Evolutionary conservation across 2,888 invertebrate species (phyloP).

Genomic region (Byasa hedistus): DNA sequence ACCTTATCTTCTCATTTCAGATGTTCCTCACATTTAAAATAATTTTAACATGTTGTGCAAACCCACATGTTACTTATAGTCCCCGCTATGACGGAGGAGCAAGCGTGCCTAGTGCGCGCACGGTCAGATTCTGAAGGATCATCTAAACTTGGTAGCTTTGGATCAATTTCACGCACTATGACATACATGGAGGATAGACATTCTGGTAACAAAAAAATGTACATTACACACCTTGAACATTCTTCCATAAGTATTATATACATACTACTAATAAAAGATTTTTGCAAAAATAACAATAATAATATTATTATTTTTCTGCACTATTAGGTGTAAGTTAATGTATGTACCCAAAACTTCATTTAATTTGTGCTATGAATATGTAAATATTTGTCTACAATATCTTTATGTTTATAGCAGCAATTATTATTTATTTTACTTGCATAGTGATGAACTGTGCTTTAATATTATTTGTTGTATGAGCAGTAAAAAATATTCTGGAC

Average conservation of each 20-base stretch:
- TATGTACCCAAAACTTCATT: too few species aligned
- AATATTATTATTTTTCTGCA: too few species aligned
- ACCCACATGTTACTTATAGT: slow-evolving; percentile 3
- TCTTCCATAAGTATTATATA: not conserved
- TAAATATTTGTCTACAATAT: not conserved
- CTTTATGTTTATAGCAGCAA: too few species aligned
- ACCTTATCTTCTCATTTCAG: slow-evolving; percentile 41
- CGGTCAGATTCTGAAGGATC: slow-evolving; percentile 75
- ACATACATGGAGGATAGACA: slow-evolving; percentile 66
- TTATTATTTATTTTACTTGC: too few species aligned
- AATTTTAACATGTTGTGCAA: slow-evolving; percentile 23
- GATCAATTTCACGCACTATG: slow-evolving; percentile 60
- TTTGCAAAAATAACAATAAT: too few species aligned
- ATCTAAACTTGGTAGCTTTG: slow-evolving; percentile 65
- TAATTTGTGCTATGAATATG: not conserved
- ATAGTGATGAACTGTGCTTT: too few species aligned
- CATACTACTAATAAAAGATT: too few species aligned
- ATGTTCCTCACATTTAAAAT: slow-evolving; percentile 49
- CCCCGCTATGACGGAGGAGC: slow-evolving; percentile 79
- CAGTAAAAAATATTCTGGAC: too few species aligned
- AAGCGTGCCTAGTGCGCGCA: slow-evolving; percentile 80
- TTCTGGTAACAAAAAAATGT: slow-evolving; percentile 40
- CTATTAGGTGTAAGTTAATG: too few species aligned
- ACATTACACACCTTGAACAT: not conserved
- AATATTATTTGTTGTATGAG: too few species aligned